Percentiles rank a stretch among this genome's conserved stretches.
Conservation (phyloP, 2,888 invertebrate genomes). For the Eremobia ochroleuca region DNA sequence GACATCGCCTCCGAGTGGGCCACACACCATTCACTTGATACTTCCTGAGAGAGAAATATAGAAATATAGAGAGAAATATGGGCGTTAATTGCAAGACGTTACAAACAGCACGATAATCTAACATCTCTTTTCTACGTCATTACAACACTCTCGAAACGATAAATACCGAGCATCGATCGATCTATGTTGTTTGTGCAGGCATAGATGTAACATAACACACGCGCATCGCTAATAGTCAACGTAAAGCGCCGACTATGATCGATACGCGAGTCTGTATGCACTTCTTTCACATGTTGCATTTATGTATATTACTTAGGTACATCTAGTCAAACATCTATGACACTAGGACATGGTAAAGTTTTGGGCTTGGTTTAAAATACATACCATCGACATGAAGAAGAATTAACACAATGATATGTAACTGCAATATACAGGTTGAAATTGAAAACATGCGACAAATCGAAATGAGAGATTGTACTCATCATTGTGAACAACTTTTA, state of each 20-base stretch:
- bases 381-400: not conserved
- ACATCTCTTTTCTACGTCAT: not conserved
- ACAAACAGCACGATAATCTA: not conserved
- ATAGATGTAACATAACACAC: not conserved
- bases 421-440: too few relatives aligned
- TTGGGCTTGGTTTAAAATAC: not conserved
- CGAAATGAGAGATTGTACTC: too few relatives aligned
- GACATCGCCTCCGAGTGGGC: constrained; percentile 82
- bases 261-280: too few relatives aligned
- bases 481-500: too few relatives aligned
- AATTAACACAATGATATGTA: not conserved
- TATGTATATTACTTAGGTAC: not conserved
- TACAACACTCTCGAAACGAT: not conserved
- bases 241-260: not conserved
- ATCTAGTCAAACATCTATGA: not conserved
- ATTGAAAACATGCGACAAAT: too few relatives aligned
- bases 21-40: constrained; percentile 83
- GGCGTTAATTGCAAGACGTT: not conserved
- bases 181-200: not conserved
- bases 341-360: not conserved
- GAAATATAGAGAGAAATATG: not conserved
- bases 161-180: not conserved
- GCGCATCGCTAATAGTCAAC: not conserved
- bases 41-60: constrained; percentile 72
- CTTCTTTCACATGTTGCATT: not conserved